Base-by-base conservation (phyloP, 2,888 invertebrate genomes). In the Polydrusus cervinus region DNA sequence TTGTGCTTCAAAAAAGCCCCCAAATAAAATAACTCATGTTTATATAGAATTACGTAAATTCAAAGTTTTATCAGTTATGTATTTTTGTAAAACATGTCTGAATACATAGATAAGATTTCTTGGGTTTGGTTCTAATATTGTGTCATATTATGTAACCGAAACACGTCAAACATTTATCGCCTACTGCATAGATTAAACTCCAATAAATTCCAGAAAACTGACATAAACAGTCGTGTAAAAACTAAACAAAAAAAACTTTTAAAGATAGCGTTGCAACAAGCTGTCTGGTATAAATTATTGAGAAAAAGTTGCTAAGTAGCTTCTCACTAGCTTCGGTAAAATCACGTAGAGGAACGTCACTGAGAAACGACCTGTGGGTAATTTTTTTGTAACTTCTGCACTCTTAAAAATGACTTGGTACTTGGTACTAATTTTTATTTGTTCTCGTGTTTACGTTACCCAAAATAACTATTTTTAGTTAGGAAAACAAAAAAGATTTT, bases 241-340 rank as follows among this genome's bases (percentile, higher is more conserved):
- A 64, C n/a, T n/a, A n/a, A n/a, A n/a, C n/a, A 75, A 61, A 75
- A 71, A 71, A 55, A 55, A 34, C 55, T 34, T 34, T 55, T 34
- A 25, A 55, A 55, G 55, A 71, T 75, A 65, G 47, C 20, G 51
- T 60, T 11, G 64, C 69, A 70, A 40, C 20, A 47, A 40, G 51
- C 68, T 64, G 61, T 64, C 70, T 38, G 57, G 34, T 64, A 76
- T 76, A 76, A 76, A 76, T 73, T 76, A 76, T 70, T 47, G 66
- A 53, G 69, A 62, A 76, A 76, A 73, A 73, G 69, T 66, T 64
- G 69, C 64, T 71, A 71, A 71, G 64, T 64, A 71, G 53, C 75
- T 66, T 61, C 71, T 61, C n/a, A n/a, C n/a, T n/a, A 72, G 61
- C 66, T 70, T 61, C 55, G 55, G 51, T 34, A 38, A 14, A 64